Conservation (phyloP, 2,113 vertebrate genomes). For the Oophaga pumilio region DNA sequence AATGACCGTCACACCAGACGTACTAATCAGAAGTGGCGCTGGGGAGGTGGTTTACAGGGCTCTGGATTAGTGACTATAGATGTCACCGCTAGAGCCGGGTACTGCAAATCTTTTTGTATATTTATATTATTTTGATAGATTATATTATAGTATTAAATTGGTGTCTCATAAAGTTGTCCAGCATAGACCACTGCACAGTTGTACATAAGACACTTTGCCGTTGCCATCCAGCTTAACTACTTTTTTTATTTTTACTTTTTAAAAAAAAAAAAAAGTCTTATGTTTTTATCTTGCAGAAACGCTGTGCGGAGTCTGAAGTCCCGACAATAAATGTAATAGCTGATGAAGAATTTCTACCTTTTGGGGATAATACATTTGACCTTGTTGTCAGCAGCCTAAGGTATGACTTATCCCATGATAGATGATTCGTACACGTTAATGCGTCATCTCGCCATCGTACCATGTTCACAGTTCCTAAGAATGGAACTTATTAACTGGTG, state of each 20-base stretch:
- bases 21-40: too few species aligned
- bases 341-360: conserved; percentile 95
- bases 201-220: background rate
- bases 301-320: conserved; percentile 72
- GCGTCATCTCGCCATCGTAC: background rate
- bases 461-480: background rate
- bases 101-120: too few species aligned
- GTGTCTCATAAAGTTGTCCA: too few species aligned
- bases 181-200: background rate
- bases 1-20: too few species aligned
- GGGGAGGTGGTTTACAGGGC: too few species aligned
- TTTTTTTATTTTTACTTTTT: conserved; percentile 16
- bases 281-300: conserved; percentile 72
- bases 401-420: conserved; percentile 66
- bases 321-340: conserved; percentile 77
- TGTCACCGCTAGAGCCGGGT: too few species aligned
- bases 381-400: conserved; percentile 92
- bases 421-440: background rate
- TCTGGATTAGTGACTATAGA: too few species aligned
- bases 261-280: too few species aligned
- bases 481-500: too few species aligned
- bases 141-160: too few species aligned
- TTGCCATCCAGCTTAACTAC: background rate
- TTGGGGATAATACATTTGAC: conserved; percentile 88
- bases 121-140: too few species aligned